These are phyloP conservation scores for Cyclopterus lumpus DNA, from an alignment of 2,797 vertebrate genomes.

Conservation along the genomic window DNA sequence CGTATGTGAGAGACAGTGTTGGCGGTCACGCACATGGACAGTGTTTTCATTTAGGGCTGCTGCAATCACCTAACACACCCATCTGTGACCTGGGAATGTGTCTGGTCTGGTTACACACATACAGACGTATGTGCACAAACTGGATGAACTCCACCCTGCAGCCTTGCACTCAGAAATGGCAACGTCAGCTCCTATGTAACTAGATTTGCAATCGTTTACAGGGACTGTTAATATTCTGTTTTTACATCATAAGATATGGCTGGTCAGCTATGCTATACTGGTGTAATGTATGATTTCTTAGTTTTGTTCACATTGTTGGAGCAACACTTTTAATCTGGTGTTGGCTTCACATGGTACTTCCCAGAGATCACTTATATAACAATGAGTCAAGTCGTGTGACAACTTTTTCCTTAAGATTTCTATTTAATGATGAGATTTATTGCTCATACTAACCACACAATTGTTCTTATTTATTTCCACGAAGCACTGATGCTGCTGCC, in stretches of 20 bases:
- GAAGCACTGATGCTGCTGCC: constrained; percentile 16
- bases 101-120: constrained; percentile 48
- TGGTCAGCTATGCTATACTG: neutral
- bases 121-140: constrained; percentile 6
- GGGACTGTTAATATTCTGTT: neutral
- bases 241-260: neutral
- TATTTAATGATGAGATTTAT: constrained; percentile 35
- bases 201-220: constrained; percentile 17
- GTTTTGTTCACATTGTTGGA: neutral
- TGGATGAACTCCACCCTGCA: constrained; percentile 26
- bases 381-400: constrained; percentile 24
- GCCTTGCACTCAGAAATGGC: constrained; percentile 10
- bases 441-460: constrained; percentile 16
- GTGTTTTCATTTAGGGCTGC: constrained; percentile 68
- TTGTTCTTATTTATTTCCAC: constrained; percentile 48
- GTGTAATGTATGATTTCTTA: neutral
- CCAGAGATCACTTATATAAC: constrained; percentile 23
- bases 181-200: neutral
- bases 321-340: neutral
- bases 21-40: constrained; percentile 65
- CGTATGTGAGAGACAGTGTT: constrained; percentile 52
- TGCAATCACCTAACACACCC: constrained; percentile 60
- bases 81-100: constrained; percentile 64
- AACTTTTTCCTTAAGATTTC: constrained; percentile 21
- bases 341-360: neutral